phyloP scores from a whole-genome alignment of 2,113 vertebrate species.

The Nesoenas mayeri region DNA sequence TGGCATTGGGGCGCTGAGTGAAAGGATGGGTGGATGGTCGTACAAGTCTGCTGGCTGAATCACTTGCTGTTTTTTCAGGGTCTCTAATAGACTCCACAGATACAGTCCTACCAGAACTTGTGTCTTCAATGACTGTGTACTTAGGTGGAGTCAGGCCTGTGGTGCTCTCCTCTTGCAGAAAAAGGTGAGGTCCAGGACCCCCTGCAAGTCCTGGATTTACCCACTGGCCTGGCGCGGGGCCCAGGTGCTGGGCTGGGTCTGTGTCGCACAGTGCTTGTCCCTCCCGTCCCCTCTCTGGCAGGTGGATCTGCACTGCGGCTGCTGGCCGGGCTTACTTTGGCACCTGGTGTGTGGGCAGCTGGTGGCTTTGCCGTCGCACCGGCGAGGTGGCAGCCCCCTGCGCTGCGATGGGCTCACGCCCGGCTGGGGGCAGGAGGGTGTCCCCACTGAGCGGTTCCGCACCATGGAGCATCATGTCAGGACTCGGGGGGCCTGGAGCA shows the following conservation, averaged over 20 bases:
- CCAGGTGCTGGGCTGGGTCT: neutral
- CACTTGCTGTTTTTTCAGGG: neutral
- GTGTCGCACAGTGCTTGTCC: neutral
- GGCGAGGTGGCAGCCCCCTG: neutral
- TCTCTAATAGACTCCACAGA: neutral
- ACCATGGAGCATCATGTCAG: rapidly evolving
- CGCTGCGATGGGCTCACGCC: rapidly evolving
- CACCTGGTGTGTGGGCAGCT: constrained; percentile 22
- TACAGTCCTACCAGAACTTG: neutral
- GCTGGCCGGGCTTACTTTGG: constrained; percentile 21
- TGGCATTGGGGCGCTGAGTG: neutral
- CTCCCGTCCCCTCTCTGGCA: no score
- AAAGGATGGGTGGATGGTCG: neutral
- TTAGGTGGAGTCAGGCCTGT: neutral
- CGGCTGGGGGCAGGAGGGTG: rapidly evolving
- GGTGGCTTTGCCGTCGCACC: neutral
- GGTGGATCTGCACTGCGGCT: no score
- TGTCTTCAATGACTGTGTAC: neutral
- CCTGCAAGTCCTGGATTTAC: neutral
- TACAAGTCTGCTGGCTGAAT: neutral
- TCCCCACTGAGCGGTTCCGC: rapidly evolving
- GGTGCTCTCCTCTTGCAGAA: neutral
- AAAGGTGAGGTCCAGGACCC: neutral
- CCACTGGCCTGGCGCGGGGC: rapidly evolving
- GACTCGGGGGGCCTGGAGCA: neutral